phyloP scores from a whole-genome alignment of 2,113 vertebrate genomes.

The Laterallus jamaicensis region DNA sequence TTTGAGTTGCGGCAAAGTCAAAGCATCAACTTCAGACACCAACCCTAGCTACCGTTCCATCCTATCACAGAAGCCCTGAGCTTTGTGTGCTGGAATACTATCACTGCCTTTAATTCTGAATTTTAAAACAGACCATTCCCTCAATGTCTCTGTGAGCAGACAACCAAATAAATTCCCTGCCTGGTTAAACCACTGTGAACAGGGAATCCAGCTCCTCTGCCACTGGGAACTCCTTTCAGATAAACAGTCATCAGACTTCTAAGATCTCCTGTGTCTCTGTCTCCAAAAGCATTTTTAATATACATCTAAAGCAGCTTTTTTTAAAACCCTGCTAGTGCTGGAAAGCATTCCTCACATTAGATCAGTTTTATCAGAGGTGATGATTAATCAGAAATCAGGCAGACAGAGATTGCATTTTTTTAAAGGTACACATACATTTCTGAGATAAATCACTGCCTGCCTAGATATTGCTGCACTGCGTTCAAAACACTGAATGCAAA shows the following conservation, averaged over 20 bases:
- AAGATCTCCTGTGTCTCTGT: slow-evolving; percentile 50
- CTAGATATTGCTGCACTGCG: neutral
- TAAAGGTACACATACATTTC: neutral
- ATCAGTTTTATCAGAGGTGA: neutral
- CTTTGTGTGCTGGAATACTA: neutral
- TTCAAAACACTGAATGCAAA: neutral
- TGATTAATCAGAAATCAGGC: neutral
- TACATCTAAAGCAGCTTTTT: slow-evolving; percentile 38
- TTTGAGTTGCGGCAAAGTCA: neutral
- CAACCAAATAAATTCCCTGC: neutral
- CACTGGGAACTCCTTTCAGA: slow-evolving; percentile 9
- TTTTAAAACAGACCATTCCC: neutral
- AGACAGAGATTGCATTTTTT: neutral
- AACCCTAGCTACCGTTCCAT: neutral
- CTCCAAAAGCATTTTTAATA: slow-evolving; percentile 60
- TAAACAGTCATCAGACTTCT: slow-evolving; percentile 46
- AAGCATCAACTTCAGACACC: accelerated
- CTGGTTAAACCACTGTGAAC: neutral
- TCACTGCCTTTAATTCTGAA: neutral
- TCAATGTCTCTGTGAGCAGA: neutral
- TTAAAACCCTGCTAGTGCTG: neutral
- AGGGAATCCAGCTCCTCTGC: neutral
- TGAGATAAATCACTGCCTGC: neutral
- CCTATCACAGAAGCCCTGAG: neutral
- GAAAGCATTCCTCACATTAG: neutral